These are phyloP conservation scores for Rhagoletis zephyria DNA, from an alignment of 1,140 invertebrate species.

Conservation along the genomic window DNA sequence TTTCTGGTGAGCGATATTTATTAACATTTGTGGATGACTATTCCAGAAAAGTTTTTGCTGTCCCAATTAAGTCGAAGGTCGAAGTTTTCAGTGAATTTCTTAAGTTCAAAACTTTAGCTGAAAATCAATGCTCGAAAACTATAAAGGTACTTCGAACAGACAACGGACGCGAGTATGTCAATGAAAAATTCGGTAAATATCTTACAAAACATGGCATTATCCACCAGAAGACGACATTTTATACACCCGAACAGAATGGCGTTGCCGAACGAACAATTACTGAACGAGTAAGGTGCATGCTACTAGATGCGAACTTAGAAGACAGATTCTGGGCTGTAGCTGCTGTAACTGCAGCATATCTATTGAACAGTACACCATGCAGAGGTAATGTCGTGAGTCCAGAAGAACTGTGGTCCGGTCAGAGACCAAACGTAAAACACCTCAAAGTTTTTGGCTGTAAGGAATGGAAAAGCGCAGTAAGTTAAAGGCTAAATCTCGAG, in stretches of 20 bases:
- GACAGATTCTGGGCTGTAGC: conserved; percentile 74
- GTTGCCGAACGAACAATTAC: no score
- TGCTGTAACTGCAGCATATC: conserved; percentile 62
- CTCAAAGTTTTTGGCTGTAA: no score
- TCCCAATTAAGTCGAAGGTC: conserved; percentile 72
- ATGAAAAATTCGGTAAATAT: conserved; percentile 64
- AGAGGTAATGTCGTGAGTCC: background rate
- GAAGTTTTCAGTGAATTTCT: conserved; percentile 69
- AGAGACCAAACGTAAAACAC: conserved; percentile 48
- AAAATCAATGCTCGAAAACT: conserved; percentile 64
- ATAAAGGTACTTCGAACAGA: conserved; percentile 63
- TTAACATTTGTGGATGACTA: conserved; percentile 74
- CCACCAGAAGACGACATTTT: conserved; percentile 59
- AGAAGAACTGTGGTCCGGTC: conserved; percentile 52
- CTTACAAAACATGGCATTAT: conserved; percentile 65
- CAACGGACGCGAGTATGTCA: conserved; percentile 73
- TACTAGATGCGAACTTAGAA: conserved; percentile 66
- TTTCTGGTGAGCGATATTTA: conserved; percentile 70
- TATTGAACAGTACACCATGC: conserved; percentile 54
- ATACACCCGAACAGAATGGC: conserved; percentile 59
- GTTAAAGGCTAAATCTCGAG: no score
- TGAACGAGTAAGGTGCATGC: conserved; percentile 58
- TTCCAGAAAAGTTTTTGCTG: conserved; percentile 70
- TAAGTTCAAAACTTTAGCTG: conserved; percentile 64
- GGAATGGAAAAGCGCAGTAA: no score